Conservation (phyloP, 2,797 vertebrate species). For the Pangasius macronema region DNA sequence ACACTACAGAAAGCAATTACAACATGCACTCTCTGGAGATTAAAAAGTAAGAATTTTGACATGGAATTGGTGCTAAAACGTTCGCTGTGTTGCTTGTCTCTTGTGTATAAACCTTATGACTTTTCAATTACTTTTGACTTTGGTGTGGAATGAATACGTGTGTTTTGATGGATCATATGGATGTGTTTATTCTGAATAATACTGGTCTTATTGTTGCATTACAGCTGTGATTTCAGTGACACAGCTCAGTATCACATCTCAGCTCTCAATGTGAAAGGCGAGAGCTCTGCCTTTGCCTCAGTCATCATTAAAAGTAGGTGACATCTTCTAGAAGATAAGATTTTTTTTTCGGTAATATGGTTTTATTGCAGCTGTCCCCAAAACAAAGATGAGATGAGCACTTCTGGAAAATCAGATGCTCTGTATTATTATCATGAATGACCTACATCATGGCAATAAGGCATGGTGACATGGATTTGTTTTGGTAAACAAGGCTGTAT, state of each 20-base stretch:
- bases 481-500: neutral
- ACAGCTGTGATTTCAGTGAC: conserved; percentile 91
- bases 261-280: conserved; percentile 94
- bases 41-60: conserved; percentile 80
- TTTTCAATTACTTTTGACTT: neutral
- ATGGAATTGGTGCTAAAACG: neutral
- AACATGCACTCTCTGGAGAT: conserved; percentile 97
- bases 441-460: too few species aligned
- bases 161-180: neutral
- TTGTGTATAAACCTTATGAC: neutral
- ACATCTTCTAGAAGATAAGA: neutral
- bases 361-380: neutral
- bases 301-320: conserved; percentile 95
- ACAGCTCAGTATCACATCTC: conserved; percentile 90
- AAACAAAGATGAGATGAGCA: neutral
- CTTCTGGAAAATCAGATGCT: neutral
- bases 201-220: conserved; percentile 40
- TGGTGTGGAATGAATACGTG: conserved; percentile 2
- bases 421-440: neutral
- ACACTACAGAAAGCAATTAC: conserved; percentile 83
- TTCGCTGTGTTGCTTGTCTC: neutral
- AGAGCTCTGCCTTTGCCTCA: conserved; percentile 83
- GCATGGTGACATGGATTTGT: neutral
- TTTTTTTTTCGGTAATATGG: neutral
- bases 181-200: neutral